A percentile compares a stretch with the other conserved stretches of the same genome.
Evolutionary conservation across 2,113 vertebrate species (phyloP).

Genomic region (Nicator chloris): DNA sequence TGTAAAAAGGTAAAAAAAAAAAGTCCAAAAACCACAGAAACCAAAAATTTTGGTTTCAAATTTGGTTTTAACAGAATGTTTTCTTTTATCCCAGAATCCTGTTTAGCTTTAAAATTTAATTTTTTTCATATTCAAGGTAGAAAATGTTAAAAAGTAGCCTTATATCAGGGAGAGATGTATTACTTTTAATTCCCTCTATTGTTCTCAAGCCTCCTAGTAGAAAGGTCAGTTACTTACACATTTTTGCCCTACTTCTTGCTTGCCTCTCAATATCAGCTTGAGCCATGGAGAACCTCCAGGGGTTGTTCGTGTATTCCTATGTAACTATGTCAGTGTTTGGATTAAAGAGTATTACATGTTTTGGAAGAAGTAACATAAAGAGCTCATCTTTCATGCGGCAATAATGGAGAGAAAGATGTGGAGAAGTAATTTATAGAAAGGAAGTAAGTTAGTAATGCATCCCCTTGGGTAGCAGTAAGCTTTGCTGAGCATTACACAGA

Average conservation of each 20-base stretch:
- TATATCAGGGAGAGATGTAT: background rate
- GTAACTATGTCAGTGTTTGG: background rate
- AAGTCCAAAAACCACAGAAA: background rate
- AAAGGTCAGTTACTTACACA: background rate
- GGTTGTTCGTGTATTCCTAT: background rate
- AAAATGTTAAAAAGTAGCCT: background rate
- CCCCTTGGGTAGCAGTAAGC: background rate
- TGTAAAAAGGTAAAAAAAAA: background rate
- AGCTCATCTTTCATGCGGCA: background rate
- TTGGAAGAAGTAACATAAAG: background rate
- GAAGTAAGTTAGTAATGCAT: background rate
- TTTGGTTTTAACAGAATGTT: background rate
- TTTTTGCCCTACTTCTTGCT: background rate
- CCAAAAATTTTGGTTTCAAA: background rate
- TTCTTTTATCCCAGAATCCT: background rate
- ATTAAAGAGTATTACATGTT: background rate
- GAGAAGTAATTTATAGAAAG: background rate
- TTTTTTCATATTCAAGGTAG: background rate
- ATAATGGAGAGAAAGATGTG: background rate
- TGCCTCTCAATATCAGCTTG: background rate
- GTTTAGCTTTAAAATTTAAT: background rate
- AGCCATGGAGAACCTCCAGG: background rate
- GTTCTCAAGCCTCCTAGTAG: background rate
- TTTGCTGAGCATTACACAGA: background rate
- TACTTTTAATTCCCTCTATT: background rate